Base-by-base conservation (phyloP, 2,888 invertebrate genomes). In the Parapristionchus giblindavisi region DNA sequence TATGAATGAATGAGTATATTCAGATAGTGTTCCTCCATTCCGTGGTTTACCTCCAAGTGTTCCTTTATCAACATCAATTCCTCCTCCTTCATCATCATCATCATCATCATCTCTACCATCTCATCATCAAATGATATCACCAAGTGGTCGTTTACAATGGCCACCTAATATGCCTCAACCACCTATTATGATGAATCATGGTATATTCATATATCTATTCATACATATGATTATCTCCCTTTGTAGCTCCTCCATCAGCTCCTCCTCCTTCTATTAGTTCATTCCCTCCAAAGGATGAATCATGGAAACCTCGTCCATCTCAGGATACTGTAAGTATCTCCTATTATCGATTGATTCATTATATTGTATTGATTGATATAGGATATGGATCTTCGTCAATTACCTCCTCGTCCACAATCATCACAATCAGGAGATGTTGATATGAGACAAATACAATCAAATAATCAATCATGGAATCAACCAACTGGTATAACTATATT, bases 221-320 rank as follows among this genome's bases (percentile, higher is more conserved):
- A 52, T 1, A 24, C n/a, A 1, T 1, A 27, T 61, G n/a, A 36
- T 2, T 48, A 27, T 2, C 14, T 40, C 17, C 21, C 48, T 21
- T 27, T 65, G 29, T 17, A 8, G 40, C 3, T 4, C 27, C 61
- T 21, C 24, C 40, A 34, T 3, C 11, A 52, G 68, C 24, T 52
- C 51, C 51, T 51, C 68, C 68, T 34, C 68, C 68, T n/a, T 52
- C 68, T n/a, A 24, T 52, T 52, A 34, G 52, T 43, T 24, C 52
- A 4, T 68, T 29, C 11, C 68, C 51, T 27, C 51, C 27, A 40
- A 68, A 68, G 68, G 68, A 68, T 17, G 68, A 68, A 68, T 68
- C 68, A 11, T 68, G 68, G 68, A 68, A 68, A 38, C 51, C 68
- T 5, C 52, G 34, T n/a, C 52, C 68, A 52, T 32, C 68, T 14